Conservation (phyloP, 2,113 vertebrate genomes). For the Apodemus speciosus region DNA sequence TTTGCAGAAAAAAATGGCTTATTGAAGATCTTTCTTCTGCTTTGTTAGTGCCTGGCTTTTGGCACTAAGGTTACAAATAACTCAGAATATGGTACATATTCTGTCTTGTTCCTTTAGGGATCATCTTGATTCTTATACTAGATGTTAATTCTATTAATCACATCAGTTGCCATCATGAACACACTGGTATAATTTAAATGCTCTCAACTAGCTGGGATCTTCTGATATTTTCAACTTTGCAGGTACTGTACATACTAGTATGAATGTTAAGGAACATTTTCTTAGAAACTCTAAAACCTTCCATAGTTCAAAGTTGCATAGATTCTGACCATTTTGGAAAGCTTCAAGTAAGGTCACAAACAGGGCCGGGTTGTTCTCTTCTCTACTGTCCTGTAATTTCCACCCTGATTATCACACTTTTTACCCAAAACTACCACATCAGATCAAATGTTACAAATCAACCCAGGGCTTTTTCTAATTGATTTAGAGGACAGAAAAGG, state of each 20-base stretch:
- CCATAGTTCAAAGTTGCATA: neutral
- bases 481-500: neutral
- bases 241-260: slow-evolving; percentile 5
- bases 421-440: neutral
- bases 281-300: slow-evolving; percentile 30
- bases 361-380: neutral
- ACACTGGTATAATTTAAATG: slow-evolving; percentile 3
- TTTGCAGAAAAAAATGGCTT: neutral
- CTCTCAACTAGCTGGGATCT: neutral
- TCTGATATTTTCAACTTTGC: neutral
- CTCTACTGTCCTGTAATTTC: neutral
- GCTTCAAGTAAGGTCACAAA: slow-evolving; percentile 10
- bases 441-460: neutral
- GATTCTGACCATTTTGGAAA: neutral
- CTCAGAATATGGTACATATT: neutral
- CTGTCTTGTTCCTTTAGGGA: neutral
- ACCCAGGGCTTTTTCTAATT: neutral
- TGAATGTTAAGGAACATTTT: slow-evolving; percentile 9
- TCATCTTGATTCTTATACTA: slow-evolving; percentile 3
- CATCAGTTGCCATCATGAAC: neutral
- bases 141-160: slow-evolving; percentile 31
- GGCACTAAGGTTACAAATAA: neutral
- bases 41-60: slow-evolving; percentile 3
- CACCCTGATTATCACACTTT: neutral
- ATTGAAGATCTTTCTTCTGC: neutral